phyloP scores from a whole-genome alignment of 2,797 vertebrate genomes.

The Microtus californicus region DNA sequence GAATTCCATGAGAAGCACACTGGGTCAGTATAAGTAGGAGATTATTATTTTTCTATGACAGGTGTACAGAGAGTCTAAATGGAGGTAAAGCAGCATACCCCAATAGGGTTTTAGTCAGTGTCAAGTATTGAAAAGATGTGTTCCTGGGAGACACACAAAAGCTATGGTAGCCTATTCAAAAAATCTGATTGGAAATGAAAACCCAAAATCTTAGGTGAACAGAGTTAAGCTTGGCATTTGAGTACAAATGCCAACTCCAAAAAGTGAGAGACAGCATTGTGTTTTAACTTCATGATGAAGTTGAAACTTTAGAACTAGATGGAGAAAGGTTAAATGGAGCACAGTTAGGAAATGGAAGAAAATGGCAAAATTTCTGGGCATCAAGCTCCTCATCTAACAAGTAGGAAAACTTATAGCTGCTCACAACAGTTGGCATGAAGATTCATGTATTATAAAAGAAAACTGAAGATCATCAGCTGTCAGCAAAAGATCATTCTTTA shows the following conservation, averaged over 20 bases:
- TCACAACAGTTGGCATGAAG: background rate
- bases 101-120: background rate
- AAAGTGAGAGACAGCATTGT: background rate
- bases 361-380: background rate
- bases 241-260: background rate
- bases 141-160: background rate
- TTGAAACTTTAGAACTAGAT: conserved; percentile 28
- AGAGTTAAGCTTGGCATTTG: background rate
- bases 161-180: background rate
- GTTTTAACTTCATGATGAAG: background rate
- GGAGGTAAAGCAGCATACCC: background rate
- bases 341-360: conserved; percentile 2
- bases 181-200: conserved; percentile 21
- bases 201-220: background rate
- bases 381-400: background rate
- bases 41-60: conserved; percentile 14
- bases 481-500: background rate
- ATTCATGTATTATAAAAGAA: background rate
- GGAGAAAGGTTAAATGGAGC: background rate
- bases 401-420: background rate
- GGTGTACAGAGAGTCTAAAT: background rate
- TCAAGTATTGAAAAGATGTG: background rate
- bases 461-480: background rate
- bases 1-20: background rate
- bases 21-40: background rate